phyloP scores from a whole-genome alignment of 2,888 invertebrate genomes.

The Diachrysia chrysitis region DNA sequence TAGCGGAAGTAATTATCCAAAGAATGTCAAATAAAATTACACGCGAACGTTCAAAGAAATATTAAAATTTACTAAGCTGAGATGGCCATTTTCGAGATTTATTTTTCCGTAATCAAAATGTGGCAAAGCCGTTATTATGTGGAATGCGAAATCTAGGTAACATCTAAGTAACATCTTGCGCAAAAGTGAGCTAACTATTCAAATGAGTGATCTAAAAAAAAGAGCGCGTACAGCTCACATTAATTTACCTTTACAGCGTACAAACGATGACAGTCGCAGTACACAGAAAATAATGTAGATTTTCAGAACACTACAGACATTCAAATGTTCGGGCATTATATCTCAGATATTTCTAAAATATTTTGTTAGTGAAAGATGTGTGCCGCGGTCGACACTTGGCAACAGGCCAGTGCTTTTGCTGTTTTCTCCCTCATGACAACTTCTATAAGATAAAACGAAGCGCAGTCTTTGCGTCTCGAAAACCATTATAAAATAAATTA shows the following conservation, averaged over 20 bases:
- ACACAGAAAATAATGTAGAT: conserved; percentile 27
- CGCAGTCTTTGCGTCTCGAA: conserved; percentile 66
- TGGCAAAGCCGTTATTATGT: conserved; percentile 14
- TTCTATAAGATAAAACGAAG: conserved; percentile 77
- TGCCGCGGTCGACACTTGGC: conserved; percentile 83
- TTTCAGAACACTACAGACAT: conserved; percentile 45
- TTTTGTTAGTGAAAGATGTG: conserved; percentile 82
- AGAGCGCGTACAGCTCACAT: conserved; percentile 15
- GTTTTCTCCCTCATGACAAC: conserved; percentile 83
- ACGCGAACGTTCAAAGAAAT: conserved; percentile 37
- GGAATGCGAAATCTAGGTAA: not conserved
- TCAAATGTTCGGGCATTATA: conserved; percentile 59
- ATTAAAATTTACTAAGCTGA: conserved; percentile 25
- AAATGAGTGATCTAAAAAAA: conserved; percentile 33
- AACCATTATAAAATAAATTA: conserved; percentile 60
- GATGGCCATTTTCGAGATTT: conserved; percentile 40
- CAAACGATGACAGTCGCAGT: conserved; percentile 39
- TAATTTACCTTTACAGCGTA: conserved; percentile 30
- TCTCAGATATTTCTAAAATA: conserved; percentile 81
- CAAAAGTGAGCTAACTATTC: conserved; percentile 16
- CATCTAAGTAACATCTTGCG: conserved; percentile 10
- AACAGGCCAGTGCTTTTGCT: conserved; percentile 82
- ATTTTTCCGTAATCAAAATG: conserved; percentile 26
- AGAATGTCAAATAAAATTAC: conserved; percentile 36
- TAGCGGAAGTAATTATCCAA: conserved; percentile 30